Percentiles rank a stretch among this genome's conserved stretches.
Evolutionary conservation across 2,888 invertebrate genomes (phyloP).

Genomic region (Torymus auratus): DNA sequence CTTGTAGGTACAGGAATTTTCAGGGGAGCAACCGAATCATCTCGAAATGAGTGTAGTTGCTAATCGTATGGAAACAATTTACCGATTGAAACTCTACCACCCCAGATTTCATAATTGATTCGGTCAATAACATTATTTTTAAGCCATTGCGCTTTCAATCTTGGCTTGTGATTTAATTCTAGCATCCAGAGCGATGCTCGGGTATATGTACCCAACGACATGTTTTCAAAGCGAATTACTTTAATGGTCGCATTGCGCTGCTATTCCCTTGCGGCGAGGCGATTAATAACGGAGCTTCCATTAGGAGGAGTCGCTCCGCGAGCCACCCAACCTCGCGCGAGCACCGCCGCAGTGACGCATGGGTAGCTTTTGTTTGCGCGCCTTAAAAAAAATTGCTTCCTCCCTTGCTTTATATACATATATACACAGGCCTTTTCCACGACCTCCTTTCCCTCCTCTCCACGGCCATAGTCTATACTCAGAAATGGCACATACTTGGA

Average conservation of each 20-base stretch:
- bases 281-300: slow-evolving; percentile 38
- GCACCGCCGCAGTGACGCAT: slow-evolving; percentile 24
- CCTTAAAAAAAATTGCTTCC: slow-evolving; percentile 26
- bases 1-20: no score
- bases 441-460: no score
- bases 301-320: slow-evolving; percentile 3
- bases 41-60: no score
- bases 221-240: slow-evolving; percentile 20
- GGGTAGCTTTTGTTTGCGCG: slow-evolving; percentile 29
- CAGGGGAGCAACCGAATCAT: no score
- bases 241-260: slow-evolving; percentile 18
- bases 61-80: no score
- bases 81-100: no score
- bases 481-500: no score
- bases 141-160: no score
- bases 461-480: no score
- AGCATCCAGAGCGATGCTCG: neutral
- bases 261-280: slow-evolving; percentile 4
- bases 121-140: no score
- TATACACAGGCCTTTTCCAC: neutral
- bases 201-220: neutral
- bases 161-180: neutral
- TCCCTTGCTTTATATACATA: neutral
- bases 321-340: neutral
- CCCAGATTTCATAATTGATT: no score